Evolutionary conservation across 2,797 vertebrate genomes (phyloP).

Genomic region (Sebastes flavidus): DNA sequence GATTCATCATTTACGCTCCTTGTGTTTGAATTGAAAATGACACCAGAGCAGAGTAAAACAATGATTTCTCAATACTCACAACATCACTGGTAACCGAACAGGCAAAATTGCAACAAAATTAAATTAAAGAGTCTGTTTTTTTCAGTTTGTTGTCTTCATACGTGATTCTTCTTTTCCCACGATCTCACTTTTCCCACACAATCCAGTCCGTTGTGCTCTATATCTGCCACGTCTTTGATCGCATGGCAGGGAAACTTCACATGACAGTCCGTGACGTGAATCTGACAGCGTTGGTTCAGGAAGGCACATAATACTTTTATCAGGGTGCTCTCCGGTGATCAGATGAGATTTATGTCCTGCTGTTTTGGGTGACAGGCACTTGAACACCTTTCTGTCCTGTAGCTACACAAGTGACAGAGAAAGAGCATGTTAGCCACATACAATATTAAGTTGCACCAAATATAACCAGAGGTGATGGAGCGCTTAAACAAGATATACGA

Average conservation of each 20-base stretch:
- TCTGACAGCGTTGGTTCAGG: conserved; percentile 26
- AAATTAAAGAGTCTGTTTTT: conserved; percentile 17
- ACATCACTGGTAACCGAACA: conserved; percentile 43
- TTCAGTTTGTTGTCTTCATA: conserved; percentile 35
- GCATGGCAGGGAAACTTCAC: conserved; percentile 19
- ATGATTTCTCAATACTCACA: conserved; percentile 44
- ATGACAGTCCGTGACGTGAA: not conserved
- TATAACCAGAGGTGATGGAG: not conserved
- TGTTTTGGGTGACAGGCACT: conserved; percentile 85
- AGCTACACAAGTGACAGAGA: conserved; percentile 71
- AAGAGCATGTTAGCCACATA: not conserved
- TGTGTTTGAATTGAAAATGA: conserved; percentile 26
- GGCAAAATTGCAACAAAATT: conserved; percentile 46
- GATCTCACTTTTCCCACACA: not conserved
- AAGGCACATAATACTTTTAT: conserved; percentile 70
- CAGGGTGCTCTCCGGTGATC: conserved; percentile 52
- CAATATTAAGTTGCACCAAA: not conserved
- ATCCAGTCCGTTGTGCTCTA: conserved; percentile 35
- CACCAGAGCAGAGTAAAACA: conserved; percentile 28
- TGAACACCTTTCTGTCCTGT: conserved; percentile 88
- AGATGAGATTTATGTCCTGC: conserved; percentile 78
- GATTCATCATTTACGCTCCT: conserved; percentile 12
- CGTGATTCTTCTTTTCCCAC: not conserved
- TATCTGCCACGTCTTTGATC: conserved; percentile 16
- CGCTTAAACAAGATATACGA: not conserved